phyloP scores from a whole-genome alignment of 2,888 invertebrate species.

The Entomobrya proxima region DNA sequence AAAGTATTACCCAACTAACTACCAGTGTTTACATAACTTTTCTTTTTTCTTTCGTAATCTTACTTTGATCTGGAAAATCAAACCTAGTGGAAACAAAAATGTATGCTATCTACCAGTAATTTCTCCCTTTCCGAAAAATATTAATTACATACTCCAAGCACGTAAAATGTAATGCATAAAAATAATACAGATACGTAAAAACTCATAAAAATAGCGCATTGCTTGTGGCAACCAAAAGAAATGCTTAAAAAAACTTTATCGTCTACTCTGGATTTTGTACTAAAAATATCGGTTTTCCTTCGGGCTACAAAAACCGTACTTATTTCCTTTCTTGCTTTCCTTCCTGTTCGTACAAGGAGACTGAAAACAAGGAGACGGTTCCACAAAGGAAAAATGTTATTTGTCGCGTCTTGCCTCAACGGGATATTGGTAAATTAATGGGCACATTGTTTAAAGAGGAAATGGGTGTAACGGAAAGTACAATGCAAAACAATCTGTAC shows the following conservation, averaged over 20 bases:
- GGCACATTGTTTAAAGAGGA: background rate
- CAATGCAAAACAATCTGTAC: background rate
- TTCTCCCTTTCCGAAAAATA: background rate
- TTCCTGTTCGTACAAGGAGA: no score
- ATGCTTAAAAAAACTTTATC: background rate
- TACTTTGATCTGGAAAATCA: constrained; percentile 33
- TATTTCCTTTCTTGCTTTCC: background rate
- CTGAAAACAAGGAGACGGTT: background rate
- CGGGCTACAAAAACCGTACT: background rate
- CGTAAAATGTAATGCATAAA: constrained; percentile 8
- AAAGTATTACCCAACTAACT: background rate
- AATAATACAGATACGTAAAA: background rate
- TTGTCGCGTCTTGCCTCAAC: background rate
- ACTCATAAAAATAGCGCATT: background rate
- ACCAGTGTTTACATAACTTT: background rate
- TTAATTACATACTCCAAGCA: constrained; percentile 15
- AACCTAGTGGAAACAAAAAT: background rate
- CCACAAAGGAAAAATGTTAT: background rate
- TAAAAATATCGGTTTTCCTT: constrained; percentile 1
- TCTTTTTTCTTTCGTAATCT: background rate
- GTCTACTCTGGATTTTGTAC: background rate
- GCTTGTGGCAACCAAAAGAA: background rate
- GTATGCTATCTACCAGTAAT: background rate
- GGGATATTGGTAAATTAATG: constrained; percentile 26
- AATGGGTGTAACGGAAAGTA: background rate